These are phyloP conservation scores for Nothoprocta pentlandii DNA, from an alignment of 2,113 vertebrate species.

Conservation along the genomic window DNA sequence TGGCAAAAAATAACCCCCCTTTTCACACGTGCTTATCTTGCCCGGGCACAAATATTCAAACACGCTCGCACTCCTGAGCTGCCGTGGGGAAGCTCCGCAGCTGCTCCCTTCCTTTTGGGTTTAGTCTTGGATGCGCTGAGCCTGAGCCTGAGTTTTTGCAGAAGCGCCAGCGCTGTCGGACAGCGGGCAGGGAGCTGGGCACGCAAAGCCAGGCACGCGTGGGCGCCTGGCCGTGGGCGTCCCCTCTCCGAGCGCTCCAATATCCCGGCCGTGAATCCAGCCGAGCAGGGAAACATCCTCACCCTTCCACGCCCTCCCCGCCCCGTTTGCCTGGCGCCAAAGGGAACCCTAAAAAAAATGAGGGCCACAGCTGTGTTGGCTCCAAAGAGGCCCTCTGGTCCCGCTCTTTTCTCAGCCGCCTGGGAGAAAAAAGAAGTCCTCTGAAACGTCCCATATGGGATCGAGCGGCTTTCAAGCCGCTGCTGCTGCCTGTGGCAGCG, in stretches of 20 bases:
- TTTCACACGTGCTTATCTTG: not conserved
- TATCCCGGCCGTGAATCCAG: not conserved
- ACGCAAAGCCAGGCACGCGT: too few relatives aligned
- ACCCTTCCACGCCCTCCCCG: not conserved
- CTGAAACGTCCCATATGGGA: not conserved
- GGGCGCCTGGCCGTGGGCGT: not conserved
- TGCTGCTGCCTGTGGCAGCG: not conserved
- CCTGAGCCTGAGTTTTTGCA: not conserved
- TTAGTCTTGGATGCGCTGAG: not conserved
- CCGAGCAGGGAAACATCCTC: not conserved
- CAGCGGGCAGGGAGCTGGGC: too few relatives aligned
- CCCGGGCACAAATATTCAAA: not conserved
- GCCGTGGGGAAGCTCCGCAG: not conserved
- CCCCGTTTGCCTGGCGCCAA: not conserved
- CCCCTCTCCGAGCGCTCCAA: not conserved
- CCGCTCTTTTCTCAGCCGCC: not conserved
- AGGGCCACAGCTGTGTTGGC: not conserved
- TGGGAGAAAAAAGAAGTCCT: fast-evolving
- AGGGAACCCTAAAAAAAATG: not conserved
- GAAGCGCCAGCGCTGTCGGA: too few relatives aligned
- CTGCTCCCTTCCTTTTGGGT: not conserved
- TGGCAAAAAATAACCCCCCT: not conserved
- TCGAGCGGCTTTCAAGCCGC: not conserved
- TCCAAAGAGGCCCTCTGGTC: fast-evolving
- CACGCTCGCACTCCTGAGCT: not conserved